Percentiles rank a stretch among this genome's conserved stretches.
These are phyloP conservation scores for Fratercula arctica DNA, from an alignment of 2,797 vertebrate species.

Conservation along the genomic window DNA sequence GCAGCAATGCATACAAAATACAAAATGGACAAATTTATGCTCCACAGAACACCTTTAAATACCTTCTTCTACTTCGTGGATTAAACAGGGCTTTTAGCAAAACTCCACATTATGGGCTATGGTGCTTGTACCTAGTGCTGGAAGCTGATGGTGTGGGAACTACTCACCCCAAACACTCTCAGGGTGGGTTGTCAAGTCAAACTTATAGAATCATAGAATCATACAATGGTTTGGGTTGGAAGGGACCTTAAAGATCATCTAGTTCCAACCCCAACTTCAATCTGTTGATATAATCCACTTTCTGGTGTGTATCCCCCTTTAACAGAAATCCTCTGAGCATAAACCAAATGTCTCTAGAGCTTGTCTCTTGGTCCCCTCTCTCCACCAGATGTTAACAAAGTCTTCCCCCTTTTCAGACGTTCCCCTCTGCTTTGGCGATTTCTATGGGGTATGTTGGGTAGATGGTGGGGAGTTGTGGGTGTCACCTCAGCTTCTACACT, in stretches of 20 bases:
- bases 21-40: not conserved
- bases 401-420: not conserved
- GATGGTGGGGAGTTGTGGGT: not conserved
- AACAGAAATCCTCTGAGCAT: not conserved
- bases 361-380: not conserved
- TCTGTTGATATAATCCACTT: not conserved
- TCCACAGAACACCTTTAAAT: not conserved
- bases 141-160: not conserved
- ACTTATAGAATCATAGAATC: too few relatives aligned
- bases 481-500: not conserved
- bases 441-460: not conserved
- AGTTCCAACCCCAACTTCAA: not conserved
- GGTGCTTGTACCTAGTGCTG: not conserved
- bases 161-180: rapidly evolving
- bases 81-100: not conserved
- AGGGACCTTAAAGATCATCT: too few relatives aligned
- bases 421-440: not conserved
- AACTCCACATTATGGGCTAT: not conserved
- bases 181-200: not conserved
- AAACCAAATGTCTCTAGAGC: not conserved
- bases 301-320: not conserved
- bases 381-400: not conserved
- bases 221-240: too few relatives aligned
- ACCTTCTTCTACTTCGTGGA: not conserved
- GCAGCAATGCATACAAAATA: not conserved